These are phyloP conservation scores for Whitmania pigra DNA, from an alignment of 1,140 invertebrate genomes.

Conservation along the genomic window DNA sequence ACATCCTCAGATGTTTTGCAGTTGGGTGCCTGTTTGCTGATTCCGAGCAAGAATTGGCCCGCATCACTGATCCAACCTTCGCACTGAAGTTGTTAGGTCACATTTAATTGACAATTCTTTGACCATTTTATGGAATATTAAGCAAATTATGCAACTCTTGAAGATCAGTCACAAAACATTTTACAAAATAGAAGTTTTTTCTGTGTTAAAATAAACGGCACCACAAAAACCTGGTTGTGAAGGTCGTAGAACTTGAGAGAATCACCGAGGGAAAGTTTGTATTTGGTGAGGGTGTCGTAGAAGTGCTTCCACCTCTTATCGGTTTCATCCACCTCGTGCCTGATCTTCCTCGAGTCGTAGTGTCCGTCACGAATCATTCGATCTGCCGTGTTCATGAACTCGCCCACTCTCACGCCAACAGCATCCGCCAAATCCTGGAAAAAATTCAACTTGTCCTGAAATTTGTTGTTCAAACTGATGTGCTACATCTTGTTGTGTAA, in stretches of 20 bases:
- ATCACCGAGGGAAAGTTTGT: slow-evolving; percentile 48
- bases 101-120: not conserved
- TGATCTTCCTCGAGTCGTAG: slow-evolving; percentile 49
- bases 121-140: slow-evolving; percentile 11
- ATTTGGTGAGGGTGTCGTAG: slow-evolving; percentile 55
- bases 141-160: not conserved
- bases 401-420: slow-evolving; percentile 58
- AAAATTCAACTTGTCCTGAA: too few species aligned
- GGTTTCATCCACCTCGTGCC: slow-evolving; percentile 53
- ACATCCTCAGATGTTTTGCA: slow-evolving; percentile 52
- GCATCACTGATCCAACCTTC: slow-evolving; percentile 63
- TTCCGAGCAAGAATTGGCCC: slow-evolving; percentile 54
- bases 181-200: too few species aligned
- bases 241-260: slow-evolving; percentile 48
- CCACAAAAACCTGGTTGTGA: not conserved
- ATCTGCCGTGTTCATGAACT: slow-evolving; percentile 58
- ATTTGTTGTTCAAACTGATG: too few species aligned
- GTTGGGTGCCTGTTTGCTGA: slow-evolving; percentile 53
- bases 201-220: not conserved
- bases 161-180: too few species aligned
- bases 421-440: slow-evolving; percentile 37
- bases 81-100: slow-evolving; percentile 41
- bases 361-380: slow-evolving; percentile 50
- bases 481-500: too few species aligned
- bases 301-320: slow-evolving; percentile 60